phyloP scores from a whole-genome alignment of 2,113 vertebrate genomes.

The Silurus meridionalis region DNA sequence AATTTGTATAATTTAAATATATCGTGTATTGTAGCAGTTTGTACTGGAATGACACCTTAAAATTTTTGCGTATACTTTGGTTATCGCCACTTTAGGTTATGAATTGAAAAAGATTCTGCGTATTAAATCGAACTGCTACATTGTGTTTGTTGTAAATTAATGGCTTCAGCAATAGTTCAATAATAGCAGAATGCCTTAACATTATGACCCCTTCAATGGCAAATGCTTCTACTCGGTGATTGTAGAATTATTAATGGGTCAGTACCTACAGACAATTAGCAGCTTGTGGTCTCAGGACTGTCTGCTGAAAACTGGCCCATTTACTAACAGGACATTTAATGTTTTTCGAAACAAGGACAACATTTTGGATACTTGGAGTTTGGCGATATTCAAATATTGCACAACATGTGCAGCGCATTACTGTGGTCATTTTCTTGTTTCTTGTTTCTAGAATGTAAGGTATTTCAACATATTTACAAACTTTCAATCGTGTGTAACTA shows the following conservation, averaged over 20 bases:
- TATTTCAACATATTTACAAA: constrained; percentile 35
- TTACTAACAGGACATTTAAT: background rate
- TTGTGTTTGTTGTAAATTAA: background rate
- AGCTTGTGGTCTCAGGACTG: constrained; percentile 23
- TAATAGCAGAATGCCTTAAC: background rate
- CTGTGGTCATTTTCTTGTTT: background rate
- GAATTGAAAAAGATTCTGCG: background rate
- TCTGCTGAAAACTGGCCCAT: constrained; percentile 23
- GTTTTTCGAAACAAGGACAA: constrained; percentile 33
- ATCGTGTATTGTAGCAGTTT: background rate
- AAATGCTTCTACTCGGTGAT: background rate
- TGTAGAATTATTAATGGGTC: constrained; percentile 37
- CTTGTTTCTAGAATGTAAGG: constrained; percentile 17
- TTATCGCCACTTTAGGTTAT: background rate
- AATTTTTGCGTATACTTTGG: background rate
- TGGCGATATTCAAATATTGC: constrained; percentile 33
- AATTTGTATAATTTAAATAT: background rate
- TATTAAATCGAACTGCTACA: background rate
- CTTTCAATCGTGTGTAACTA: constrained; percentile 30
- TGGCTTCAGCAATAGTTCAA: background rate
- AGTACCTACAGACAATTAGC: constrained; percentile 42
- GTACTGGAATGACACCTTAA: background rate
- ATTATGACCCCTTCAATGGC: background rate
- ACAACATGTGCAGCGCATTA: constrained; percentile 20
- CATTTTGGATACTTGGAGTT: constrained; percentile 25